Evolutionary conservation across 2,888 invertebrate species (phyloP).

Genomic region (Slavum lentiscoides): DNA sequence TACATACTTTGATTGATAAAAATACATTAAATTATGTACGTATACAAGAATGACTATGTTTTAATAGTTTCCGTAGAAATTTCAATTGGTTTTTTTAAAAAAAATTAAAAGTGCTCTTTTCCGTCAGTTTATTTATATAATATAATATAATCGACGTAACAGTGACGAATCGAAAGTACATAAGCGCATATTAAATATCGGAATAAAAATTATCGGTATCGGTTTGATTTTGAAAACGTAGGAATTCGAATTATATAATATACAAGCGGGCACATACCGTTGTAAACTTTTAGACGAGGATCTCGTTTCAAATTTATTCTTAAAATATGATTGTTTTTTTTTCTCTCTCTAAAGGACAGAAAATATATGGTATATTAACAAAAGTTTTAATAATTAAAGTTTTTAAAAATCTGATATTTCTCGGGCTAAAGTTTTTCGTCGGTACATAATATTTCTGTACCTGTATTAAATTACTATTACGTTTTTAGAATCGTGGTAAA

Average conservation of each 20-base stretch:
- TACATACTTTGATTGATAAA: too few relatives aligned
- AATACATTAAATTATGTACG: neutral
- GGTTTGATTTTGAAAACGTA: neutral
- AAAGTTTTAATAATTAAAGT: constrained; percentile 27
- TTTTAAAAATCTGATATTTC: neutral
- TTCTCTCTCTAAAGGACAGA: neutral
- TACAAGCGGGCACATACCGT: neutral
- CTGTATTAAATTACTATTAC: too few relatives aligned
- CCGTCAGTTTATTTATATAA: too few relatives aligned
- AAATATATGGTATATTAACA: neutral
- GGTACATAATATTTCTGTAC: too few relatives aligned
- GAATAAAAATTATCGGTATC: neutral
- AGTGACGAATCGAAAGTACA: neutral
- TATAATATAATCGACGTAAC: too few relatives aligned
- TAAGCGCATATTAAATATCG: neutral
- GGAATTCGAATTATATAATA: neutral
- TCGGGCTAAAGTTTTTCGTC: too few relatives aligned
- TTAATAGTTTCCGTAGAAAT: neutral
- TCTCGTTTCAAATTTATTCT: neutral
- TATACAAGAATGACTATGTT: neutral
- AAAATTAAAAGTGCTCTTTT: neutral
- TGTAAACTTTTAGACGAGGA: neutral
- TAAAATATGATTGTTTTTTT: neutral
- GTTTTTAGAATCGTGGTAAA: too few relatives aligned
- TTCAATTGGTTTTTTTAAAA: constrained; percentile 3